Conservation (phyloP, 2,113 vertebrate genomes). For the crab-eating macaque (Macaca fascicularis) region T2T-MFA8v1.1 NC_088394.1:81987501-81988000, state of each 20-base stretch:
- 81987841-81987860: neutral
- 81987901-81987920: no score
- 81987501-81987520: accelerated
- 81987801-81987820: neutral
- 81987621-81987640: neutral
- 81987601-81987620: neutral
- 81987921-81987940: no score
- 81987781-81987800: neutral
- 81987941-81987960: no score
- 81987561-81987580: no score
- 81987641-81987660: accelerated
- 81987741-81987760: neutral
- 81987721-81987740: neutral
- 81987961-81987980: neutral
- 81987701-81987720: accelerated
- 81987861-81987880: neutral
- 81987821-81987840: neutral
- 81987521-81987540: neutral
- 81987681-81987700: neutral
- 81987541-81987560: neutral
- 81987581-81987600: neutral
- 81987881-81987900: no score
- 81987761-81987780: neutral
- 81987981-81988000: neutral
- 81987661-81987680: no score